Evolutionary conservation across 2,113 vertebrate species (phyloP).

Genomic region (Dipodomys ordii): DNA sequence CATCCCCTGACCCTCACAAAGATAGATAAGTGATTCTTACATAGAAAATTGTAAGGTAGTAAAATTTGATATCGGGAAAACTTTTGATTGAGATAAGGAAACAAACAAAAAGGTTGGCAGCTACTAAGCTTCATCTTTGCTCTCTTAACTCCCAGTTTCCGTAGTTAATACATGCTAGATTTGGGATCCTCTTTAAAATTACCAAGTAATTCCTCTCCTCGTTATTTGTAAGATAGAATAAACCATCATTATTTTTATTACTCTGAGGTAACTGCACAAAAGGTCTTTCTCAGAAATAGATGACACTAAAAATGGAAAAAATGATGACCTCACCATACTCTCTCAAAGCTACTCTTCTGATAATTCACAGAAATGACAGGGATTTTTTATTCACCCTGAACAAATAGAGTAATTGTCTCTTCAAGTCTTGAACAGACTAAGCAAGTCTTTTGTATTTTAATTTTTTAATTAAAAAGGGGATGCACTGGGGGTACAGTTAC

Average conservation of each 20-base stretch:
- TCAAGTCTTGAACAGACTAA: background rate
- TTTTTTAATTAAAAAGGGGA: too few relatives aligned
- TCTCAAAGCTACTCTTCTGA: slow-evolving; percentile 4
- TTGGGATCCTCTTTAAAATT: background rate
- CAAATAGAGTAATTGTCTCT: background rate
- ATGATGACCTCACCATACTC: background rate
- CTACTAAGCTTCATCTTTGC: slow-evolving; percentile 12
- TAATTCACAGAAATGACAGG: background rate
- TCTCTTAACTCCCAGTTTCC: background rate
- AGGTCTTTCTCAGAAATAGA: background rate
- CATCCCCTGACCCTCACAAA: too few relatives aligned
- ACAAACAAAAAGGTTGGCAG: background rate
- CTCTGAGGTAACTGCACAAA: background rate
- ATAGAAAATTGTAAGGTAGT: slow-evolving; percentile 4
- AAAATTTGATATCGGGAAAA: background rate
- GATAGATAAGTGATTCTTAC: background rate
- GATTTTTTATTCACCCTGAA: background rate
- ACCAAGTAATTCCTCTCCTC: background rate
- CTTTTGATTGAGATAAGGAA: background rate
- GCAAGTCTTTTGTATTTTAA: background rate
- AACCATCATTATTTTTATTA: background rate
- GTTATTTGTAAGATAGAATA: background rate
- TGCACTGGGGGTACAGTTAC: too few relatives aligned
- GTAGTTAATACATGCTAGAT: background rate
- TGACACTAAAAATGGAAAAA: background rate